Conservation (phyloP, 2,113 vertebrate species). For the Ginglymostoma cirratum region DNA sequence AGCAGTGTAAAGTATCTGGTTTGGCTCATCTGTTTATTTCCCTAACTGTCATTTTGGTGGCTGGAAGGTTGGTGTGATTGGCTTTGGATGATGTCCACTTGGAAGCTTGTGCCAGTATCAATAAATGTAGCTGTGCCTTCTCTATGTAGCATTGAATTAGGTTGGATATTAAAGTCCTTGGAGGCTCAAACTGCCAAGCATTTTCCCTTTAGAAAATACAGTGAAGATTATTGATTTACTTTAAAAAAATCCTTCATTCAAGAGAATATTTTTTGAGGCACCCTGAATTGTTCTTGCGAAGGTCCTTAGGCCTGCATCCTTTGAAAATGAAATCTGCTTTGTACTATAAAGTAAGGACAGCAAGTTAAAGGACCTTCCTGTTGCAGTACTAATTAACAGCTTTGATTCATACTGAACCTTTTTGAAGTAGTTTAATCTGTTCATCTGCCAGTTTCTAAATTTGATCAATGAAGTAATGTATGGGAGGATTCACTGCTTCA, state of each 20-base stretch:
- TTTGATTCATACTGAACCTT: neutral
- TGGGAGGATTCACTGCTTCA: neutral
- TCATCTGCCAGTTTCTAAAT: neutral
- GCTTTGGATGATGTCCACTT: neutral
- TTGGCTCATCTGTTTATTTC: neutral
- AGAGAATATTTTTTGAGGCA: neutral
- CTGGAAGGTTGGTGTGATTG: neutral
- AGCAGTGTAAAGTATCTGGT: neutral
- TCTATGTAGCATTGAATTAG: neutral
- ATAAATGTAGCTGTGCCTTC: neutral
- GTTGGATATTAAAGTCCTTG: neutral
- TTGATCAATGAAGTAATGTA: neutral
- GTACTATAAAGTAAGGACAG: neutral
- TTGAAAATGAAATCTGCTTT: neutral
- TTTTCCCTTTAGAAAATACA: neutral
- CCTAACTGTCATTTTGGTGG: neutral
- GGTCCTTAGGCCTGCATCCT: neutral
- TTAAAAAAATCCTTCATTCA: neutral
- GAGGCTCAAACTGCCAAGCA: neutral
- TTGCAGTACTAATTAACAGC: neutral
- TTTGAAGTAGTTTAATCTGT: neutral
- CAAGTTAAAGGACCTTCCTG: neutral
- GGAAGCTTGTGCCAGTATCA: neutral
- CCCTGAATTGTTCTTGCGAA: neutral
- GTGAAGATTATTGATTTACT: neutral